phyloP scores from a whole-genome alignment of 2,888 invertebrate genomes.

The Standfussiana lucernea region DNA sequence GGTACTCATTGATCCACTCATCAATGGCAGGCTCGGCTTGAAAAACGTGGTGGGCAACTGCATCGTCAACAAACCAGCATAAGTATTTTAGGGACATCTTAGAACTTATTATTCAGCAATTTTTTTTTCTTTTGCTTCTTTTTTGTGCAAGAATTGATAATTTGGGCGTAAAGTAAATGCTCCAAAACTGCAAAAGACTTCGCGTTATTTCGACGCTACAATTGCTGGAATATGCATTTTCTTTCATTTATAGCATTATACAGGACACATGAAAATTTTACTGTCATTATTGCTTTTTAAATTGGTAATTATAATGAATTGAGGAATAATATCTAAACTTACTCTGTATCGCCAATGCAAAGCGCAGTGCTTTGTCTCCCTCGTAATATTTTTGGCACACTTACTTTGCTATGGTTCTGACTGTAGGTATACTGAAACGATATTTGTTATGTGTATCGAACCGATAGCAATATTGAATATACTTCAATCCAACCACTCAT shows the following conservation, averaged over 20 bases:
- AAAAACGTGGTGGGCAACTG: constrained; percentile 7
- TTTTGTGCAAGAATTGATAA: too few species aligned
- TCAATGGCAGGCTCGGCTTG: not conserved
- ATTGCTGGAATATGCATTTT: too few species aligned
- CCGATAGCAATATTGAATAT: not conserved
- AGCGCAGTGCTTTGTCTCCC: not conserved
- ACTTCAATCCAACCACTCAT: too few species aligned
- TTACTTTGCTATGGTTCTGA: too few species aligned
- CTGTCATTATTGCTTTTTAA: too few species aligned
- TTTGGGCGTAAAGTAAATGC: too few species aligned
- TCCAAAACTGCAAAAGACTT: too few species aligned
- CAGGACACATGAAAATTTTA: too few species aligned
- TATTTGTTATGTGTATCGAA: not conserved
- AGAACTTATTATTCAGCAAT: not conserved
- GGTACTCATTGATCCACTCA: not conserved
- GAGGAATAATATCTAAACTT: not conserved
- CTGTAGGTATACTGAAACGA: too few species aligned
- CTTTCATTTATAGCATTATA: too few species aligned
- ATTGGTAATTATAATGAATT: too few species aligned
- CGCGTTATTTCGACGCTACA: too few species aligned
- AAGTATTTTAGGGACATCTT: constrained; percentile 2
- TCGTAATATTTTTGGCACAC: not conserved
- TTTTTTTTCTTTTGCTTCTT: constrained; percentile 9
- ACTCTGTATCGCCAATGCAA: not conserved
- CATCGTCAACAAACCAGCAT: not conserved